Base-by-base conservation (phyloP, 64 coral and sea anemone genomes). In the Hydrozoanthus tunicans region DNA sequence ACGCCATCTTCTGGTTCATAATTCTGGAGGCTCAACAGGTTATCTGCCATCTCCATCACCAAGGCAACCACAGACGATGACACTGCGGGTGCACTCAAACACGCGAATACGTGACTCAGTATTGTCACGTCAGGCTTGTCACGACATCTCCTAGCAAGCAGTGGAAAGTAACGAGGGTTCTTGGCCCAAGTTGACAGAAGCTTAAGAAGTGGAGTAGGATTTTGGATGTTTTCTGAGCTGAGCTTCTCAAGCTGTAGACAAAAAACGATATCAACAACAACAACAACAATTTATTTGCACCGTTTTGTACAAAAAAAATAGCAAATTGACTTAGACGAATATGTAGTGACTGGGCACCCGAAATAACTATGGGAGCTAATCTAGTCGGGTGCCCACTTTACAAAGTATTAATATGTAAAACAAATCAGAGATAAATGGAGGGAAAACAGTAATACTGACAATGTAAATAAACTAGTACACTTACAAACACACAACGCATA, bases 41-140 rank as follows among this genome's bases (percentile, higher is more conserved):
- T 95, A 26, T 99, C 92, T 7, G 97, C 82, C 73, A 99, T 99
- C 66, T 96, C 97, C 90, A 99, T 99, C 59, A 99, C 97, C 92
- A 96, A 92, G 12, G 94, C 65, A 92, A 96, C 85, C 10, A 99
- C 94, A 58, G 90, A 86, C 0, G 79, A 58, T 72, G 85, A 83
- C 25, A 96, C 92, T n/a, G 67, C 75, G 3, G 90, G 82, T 58
- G 94, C 92, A 58, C 62, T 63, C 52, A 99, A 60, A 72, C 92
- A 96, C n/a, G 27, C 78, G 60, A 92, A 99, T 32, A 99, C 92
- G n/a, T 81, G 73, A 55, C 32, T 62, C 78, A 99, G 82, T 62
- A 99, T 79, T 63, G 95, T 92, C 25, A 83, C 7, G 15, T 96
- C 75, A 25, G 94, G 77, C 8, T 79, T 79, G 66, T 93, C 81